A percentile compares a stretch with the other conserved stretches of the same genome.
Conservation (phyloP, 2,113 vertebrate species). For the Fukomys damarensis region DNA sequence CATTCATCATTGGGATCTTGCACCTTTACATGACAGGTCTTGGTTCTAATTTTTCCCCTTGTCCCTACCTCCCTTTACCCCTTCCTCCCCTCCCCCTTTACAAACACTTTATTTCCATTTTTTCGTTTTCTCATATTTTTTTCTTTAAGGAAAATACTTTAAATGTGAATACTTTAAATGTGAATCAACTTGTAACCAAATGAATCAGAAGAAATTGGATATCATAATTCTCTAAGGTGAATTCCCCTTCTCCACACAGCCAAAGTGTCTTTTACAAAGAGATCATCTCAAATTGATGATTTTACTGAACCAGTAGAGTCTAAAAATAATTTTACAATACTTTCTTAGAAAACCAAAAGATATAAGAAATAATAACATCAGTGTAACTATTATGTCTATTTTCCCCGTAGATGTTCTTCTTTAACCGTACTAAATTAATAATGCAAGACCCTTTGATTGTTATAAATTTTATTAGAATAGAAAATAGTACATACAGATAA, state of each 20-base stretch:
- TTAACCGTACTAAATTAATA: neutral
- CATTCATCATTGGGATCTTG: no score
- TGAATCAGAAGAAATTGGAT: neutral
- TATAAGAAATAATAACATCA: neutral
- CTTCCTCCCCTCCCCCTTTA: no score
- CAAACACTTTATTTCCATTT: no score
- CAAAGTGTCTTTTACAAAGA: neutral
- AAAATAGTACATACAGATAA: slow-evolving; percentile 91
- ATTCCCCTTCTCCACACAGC: neutral
- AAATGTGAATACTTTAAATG: no score
- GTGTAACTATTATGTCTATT: neutral
- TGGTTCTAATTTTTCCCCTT: no score
- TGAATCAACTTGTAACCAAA: neutral
- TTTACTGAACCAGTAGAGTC: neutral
- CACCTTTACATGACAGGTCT: no score
- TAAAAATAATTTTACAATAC: neutral
- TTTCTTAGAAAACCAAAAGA: neutral
- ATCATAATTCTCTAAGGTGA: neutral
- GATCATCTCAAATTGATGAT: neutral
- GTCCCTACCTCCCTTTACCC: no score
- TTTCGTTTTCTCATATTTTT: no score
- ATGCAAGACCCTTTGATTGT: slow-evolving; percentile 46
- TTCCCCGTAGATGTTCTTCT: neutral
- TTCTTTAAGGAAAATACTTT: no score
- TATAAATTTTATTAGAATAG: slow-evolving; percentile 90